A percentile compares a stretch with the other conserved stretches of the same genome.
phyloP scores from a whole-genome alignment of 1,140 invertebrate species.

The Drosophila kepulauana region DNA sequence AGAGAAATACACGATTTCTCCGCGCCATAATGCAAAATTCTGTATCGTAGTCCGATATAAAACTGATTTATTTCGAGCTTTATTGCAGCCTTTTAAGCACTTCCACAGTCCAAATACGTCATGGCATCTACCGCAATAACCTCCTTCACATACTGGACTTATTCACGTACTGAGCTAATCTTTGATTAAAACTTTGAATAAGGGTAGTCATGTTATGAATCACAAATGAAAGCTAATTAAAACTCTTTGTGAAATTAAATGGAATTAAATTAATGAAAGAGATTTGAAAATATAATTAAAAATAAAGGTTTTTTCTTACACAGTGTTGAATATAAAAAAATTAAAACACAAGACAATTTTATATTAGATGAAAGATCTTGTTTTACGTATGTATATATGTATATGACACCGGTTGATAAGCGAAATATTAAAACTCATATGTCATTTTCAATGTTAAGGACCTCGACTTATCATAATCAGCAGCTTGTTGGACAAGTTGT shows the following conservation, averaged over 20 bases:
- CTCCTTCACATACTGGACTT: not conserved
- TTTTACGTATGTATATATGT: not conserved
- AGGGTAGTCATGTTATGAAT: not conserved
- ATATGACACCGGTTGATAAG: constrained; percentile 42
- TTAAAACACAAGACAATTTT: not conserved
- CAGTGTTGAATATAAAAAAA: too few relatives aligned
- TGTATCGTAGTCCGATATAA: not conserved
- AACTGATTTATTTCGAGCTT: constrained; percentile 8
- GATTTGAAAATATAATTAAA: too few relatives aligned
- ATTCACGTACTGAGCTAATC: not conserved
- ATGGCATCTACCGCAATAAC: not conserved
- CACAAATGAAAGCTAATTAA: not conserved
- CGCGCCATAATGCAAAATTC: not conserved
- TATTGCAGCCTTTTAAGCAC: not conserved
- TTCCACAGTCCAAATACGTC: not conserved
- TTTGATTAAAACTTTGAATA: not conserved
- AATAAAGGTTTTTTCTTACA: not conserved
- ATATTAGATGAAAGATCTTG: not conserved
- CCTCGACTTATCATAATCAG: constrained; percentile 57
- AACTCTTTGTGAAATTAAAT: not conserved
- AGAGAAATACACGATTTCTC: not conserved
- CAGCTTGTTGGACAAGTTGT: constrained; percentile 21
- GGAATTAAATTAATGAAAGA: too few relatives aligned
- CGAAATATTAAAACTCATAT: constrained; percentile 22
- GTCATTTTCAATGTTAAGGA: constrained; percentile 70